Base-by-base conservation (phyloP, 2,113 vertebrate genomes). In the Phylloscopus trochiloides region DNA sequence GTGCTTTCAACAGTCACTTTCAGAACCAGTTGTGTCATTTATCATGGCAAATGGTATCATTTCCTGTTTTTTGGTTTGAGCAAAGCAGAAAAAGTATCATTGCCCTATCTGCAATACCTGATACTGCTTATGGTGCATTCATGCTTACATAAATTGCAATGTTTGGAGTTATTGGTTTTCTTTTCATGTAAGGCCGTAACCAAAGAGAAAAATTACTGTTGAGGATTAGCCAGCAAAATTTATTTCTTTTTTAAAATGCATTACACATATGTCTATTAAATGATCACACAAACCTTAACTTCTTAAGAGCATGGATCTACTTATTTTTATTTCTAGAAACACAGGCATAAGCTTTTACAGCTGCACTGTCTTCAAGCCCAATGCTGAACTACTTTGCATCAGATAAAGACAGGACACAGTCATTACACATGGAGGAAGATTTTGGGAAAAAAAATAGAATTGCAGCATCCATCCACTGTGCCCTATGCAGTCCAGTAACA, bases 1-100 rank as follows among this genome's bases (percentile, higher is more conserved):
- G 67, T 88, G 77, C 83, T 97, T 95, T 96, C 95, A 97, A 48
- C 95, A 87, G 81, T n/a, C 76, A 89, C 67, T 87, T 91, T 80
- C 83, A 77, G 63, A 84, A 48, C 42, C 42, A 47, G 82, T 80
- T 93, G 76, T 91, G 86, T 83, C 75, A 78, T 97, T 96, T 97
- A 92, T 95, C 95, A 84, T 67, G 88, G 81, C 55, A 95, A 95
- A 86, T 6, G 17, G 52, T 40, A 40, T 40, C 90, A 89, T 96
- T 96, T 96, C 77, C 90, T 93, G 81, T 9, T 93, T 93, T 80
- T 90, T 62, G 26, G 14, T 62, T 85, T 78, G 55, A 85, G 45
- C 10, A 18, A 66, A 22, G 62, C 65, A 65, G 54, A 81, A 61
- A 17, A 58, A 50, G 28, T 36, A 48, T 65, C 47, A n/a, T 29